Evolutionary conservation across 2,888 invertebrate species (phyloP).

Genomic region (Capitulum mitella): DNA sequence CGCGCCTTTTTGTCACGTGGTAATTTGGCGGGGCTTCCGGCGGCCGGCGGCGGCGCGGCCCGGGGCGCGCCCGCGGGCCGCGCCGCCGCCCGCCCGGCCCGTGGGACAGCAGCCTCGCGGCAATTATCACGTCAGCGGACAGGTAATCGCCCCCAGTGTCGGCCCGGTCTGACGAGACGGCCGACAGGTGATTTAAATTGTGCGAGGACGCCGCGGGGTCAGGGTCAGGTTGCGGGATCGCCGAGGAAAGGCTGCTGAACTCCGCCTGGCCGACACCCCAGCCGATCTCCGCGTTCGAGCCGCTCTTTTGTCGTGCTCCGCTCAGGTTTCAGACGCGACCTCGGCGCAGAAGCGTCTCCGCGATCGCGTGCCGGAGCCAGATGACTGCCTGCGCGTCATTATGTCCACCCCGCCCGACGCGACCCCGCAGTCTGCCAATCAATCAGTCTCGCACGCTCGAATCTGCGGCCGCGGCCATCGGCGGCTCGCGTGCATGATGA

Average conservation of each 20-base stretch:
- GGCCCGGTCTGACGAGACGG: not conserved
- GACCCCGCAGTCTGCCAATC: too few relatives aligned
- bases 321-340: too few relatives aligned
- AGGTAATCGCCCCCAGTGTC: not conserved
- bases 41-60: not conserved
- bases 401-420: too few relatives aligned
- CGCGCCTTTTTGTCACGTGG: constrained; percentile 19
- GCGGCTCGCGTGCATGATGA: not conserved
- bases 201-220: not conserved
- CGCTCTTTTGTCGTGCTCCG: too few relatives aligned
- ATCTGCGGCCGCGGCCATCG: too few relatives aligned
- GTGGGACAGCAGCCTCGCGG: not conserved
- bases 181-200: constrained; percentile 22
- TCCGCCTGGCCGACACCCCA: too few relatives aligned
- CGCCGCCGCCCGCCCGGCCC: not conserved
- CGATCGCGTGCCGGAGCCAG: too few relatives aligned
- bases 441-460: too few relatives aligned
- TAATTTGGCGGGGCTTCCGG: constrained; percentile 18
- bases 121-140: constrained; percentile 17
- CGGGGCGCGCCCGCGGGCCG: not conserved
- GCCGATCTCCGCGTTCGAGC: too few relatives aligned
- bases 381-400: too few relatives aligned
- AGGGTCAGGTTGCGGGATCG: not conserved
- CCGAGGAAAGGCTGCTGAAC: too few relatives aligned
- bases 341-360: too few relatives aligned